Percentiles rank a stretch among this genome's conserved stretches.
These are phyloP conservation scores for Cancer borealis DNA, from an alignment of 2,888 invertebrate species.

Conservation along the genomic window DNA sequence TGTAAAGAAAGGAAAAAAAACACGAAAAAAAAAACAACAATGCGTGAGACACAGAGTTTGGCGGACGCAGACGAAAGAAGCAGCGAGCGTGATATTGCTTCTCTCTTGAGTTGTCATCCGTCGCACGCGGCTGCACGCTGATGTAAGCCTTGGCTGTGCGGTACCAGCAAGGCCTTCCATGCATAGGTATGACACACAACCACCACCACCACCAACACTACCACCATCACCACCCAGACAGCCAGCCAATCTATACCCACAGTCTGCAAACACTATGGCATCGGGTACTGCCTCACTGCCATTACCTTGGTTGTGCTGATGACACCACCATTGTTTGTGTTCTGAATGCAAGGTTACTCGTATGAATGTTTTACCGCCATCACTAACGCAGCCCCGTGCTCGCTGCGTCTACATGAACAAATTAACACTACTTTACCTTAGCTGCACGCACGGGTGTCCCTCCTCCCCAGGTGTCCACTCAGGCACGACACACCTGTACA, in stretches of 20 bases:
- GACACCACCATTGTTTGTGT: background rate
- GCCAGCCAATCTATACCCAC: background rate
- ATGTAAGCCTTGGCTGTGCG: slow-evolving; percentile 16
- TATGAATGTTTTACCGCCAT: background rate
- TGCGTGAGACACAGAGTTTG: slow-evolving; percentile 10
- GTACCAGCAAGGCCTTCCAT: slow-evolving; percentile 8
- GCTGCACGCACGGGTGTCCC: background rate
- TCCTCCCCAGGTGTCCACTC: background rate
- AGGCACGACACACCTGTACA: background rate
- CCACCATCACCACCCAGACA: background rate
- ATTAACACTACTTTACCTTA: background rate
- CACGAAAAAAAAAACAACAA: slow-evolving; percentile 5
- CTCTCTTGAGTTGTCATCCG: slow-evolving; percentile 35
- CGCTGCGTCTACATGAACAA: background rate
- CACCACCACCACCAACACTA: background rate
- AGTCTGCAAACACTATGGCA: background rate
- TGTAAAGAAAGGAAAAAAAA: slow-evolving; percentile 30
- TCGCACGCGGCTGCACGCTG: background rate
- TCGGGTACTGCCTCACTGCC: background rate
- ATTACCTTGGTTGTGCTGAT: background rate
- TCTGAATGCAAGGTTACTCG: slow-evolving; percentile 1
- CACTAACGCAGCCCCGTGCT: background rate
- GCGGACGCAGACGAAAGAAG: slow-evolving; percentile 1
- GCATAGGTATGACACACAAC: background rate
- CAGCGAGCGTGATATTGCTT: slow-evolving; percentile 31